These are phyloP conservation scores for Spialia ferax DNA, from an alignment of 2,888 invertebrate species.

Conservation along the genomic window DNA sequence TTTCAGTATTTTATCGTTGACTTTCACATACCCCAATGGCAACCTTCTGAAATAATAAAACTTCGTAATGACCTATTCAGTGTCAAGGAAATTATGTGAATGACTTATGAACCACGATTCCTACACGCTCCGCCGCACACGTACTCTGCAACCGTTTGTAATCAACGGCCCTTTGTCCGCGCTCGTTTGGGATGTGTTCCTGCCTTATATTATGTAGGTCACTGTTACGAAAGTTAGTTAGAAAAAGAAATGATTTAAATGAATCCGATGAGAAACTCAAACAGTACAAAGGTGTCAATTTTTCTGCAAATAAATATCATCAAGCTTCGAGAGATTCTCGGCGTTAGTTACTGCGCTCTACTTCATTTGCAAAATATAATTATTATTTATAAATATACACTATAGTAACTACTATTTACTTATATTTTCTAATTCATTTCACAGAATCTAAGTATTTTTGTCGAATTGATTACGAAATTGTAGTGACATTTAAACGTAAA, in stretches of 20 bases:
- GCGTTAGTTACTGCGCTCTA: not conserved
- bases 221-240: not conserved
- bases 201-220: constrained; percentile 14
- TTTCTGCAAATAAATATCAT: not conserved
- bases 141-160: not conserved
- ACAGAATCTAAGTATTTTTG: too few species aligned
- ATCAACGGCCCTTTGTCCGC: constrained; percentile 8
- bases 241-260: not conserved
- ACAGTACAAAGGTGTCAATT: not conserved
- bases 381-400: too few species aligned
- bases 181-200: constrained; percentile 15
- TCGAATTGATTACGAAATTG: too few species aligned
- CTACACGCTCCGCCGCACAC: not conserved
- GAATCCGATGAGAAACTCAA: not conserved
- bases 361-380: not conserved
- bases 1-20: too few species aligned
- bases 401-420: not conserved
- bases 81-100: too few species aligned
- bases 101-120: too few species aligned
- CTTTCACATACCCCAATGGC: too few species aligned
- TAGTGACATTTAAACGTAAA: not conserved
- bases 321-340: not conserved
- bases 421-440: too few species aligned
- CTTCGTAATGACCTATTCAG: too few species aligned
- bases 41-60: too few species aligned